phyloP scores from a whole-genome alignment of 2,113 vertebrate species.

The Philantomba maxwellii region DNA sequence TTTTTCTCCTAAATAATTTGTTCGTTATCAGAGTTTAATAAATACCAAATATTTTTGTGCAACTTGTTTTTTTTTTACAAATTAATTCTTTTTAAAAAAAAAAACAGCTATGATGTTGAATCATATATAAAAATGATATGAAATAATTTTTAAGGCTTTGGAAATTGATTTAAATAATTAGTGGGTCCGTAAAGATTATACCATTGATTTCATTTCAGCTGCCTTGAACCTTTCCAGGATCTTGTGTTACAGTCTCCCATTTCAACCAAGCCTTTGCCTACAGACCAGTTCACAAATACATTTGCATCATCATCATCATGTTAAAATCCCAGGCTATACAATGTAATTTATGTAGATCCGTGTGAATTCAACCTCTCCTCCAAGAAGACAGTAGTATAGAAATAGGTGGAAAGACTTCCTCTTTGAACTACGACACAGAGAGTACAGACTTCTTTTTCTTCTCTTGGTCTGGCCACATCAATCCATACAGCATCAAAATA shows the following conservation, averaged over 20 bases:
- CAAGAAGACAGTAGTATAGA: neutral
- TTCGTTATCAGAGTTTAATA: neutral
- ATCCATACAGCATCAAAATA: neutral
- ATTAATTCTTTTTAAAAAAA: neutral
- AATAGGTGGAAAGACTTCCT: neutral
- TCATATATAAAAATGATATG: neutral
- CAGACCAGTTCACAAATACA: neutral
- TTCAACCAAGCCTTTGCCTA: neutral
- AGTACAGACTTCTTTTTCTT: neutral
- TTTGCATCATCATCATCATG: neutral
- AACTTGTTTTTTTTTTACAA: neutral
- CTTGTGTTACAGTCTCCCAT: neutral
- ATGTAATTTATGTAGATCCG: neutral
- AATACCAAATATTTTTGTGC: neutral
- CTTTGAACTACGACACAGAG: neutral
- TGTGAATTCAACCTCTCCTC: neutral
- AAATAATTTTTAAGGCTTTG: neutral
- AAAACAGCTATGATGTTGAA: neutral
- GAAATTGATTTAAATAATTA: neutral
- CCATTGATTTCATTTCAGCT: neutral
- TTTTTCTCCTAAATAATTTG: neutral
- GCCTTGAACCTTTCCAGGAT: neutral
- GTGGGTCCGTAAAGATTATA: neutral
- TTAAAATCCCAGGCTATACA: neutral
- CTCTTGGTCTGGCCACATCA: neutral